Evolutionary conservation across 92 coral and sea anemone genomes (phyloP).

Genomic region (Zoanthus solanderi): DNA sequence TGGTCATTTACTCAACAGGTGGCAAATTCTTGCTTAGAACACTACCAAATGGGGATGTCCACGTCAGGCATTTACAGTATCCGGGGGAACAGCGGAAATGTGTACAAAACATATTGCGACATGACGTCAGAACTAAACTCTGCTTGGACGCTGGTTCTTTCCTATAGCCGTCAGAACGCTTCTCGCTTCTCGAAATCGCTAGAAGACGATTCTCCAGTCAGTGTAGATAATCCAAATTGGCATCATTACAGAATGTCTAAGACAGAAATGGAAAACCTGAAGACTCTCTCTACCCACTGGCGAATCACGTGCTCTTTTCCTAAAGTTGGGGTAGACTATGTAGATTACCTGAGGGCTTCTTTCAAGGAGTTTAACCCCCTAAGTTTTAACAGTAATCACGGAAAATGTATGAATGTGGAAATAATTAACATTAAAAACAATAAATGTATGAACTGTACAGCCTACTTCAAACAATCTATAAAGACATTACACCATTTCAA

Average conservation of each 20-base stretch:
- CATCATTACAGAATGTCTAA: conserved; percentile 13
- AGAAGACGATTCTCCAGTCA: background rate
- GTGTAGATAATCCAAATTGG: conserved; percentile 29
- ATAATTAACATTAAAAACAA: background rate
- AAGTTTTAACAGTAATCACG: background rate
- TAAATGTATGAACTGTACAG: background rate
- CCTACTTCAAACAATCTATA: background rate
- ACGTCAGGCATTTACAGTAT: conserved; percentile 40
- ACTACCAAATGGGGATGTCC: conserved; percentile 7
- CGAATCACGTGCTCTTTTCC: conserved; percentile 44
- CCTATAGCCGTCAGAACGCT: conserved; percentile 7
- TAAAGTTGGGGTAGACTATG: conserved; percentile 21
- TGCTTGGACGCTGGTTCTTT: conserved; percentile 43
- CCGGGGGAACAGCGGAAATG: conserved; percentile 14
- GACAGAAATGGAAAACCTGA: conserved; percentile 10
- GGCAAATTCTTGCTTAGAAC: conserved; percentile 35
- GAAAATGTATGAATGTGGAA: background rate
- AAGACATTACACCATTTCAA: background rate
- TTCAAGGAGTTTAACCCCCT: conserved; percentile 7
- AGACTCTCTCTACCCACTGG: conserved; percentile 39
- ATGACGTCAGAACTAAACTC: conserved; percentile 37
- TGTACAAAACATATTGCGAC: conserved; percentile 31
- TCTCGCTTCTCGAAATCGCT: background rate
- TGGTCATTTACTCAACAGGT: background rate
- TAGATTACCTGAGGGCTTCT: conserved; percentile 18